These are phyloP conservation scores for Lepidocolaptes lacrymiger DNA, from an alignment of 2,797 vertebrate genomes.

Conservation along the genomic window DNA sequence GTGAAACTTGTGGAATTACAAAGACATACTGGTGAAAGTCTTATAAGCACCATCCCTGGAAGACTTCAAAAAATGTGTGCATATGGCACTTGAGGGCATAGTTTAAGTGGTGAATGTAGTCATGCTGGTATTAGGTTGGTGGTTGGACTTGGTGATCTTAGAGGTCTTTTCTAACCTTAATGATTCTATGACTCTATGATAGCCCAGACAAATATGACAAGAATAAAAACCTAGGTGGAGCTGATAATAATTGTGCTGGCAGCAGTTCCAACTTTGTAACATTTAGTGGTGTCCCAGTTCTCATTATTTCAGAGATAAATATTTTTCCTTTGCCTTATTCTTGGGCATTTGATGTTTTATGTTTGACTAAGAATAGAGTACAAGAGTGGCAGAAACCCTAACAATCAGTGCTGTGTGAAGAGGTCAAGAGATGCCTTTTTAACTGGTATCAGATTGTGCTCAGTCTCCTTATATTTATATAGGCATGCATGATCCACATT, in stretches of 20 bases:
- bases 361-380: neutral
- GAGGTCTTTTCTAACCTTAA: neutral
- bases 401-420: neutral
- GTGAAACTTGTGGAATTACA: conserved; percentile 1
- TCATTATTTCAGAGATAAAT: neutral
- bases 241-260: neutral
- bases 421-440: neutral
- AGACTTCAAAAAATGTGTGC: neutral
- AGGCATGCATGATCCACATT: rapidly evolving
- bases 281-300: neutral
- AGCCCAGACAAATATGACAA: neutral
- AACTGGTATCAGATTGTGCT: neutral
- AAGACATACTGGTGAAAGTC: neutral
- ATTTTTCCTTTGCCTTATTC: neutral
- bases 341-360: neutral
- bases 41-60: neutral
- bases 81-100: neutral
- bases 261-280: neutral
- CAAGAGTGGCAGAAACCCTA: neutral
- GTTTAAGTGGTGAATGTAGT: neutral
- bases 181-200: neutral
- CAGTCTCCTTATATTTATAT: neutral
- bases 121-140: neutral
- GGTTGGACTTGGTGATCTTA: neutral
- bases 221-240: neutral